Conservation (phyloP, 2,113 vertebrate species). For the Empidonax alnorum region DNA sequence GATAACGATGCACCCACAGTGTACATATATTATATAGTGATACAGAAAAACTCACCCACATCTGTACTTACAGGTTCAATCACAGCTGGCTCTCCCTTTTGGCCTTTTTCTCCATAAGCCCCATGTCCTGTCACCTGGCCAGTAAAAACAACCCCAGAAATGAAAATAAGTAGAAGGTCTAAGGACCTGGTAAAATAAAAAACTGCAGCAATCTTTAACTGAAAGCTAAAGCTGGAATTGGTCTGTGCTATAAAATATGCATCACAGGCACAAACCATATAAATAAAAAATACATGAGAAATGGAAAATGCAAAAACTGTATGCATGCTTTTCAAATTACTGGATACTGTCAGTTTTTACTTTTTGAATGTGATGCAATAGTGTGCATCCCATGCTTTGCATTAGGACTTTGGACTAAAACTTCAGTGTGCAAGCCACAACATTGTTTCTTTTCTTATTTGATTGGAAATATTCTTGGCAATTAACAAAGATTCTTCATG, state of each 20-base stretch:
- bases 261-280: not conserved
- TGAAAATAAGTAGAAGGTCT: not conserved
- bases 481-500: not conserved
- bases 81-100: slow-evolving; percentile 95
- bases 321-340: not conserved
- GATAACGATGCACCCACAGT: not conserved
- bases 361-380: not conserved
- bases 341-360: not conserved
- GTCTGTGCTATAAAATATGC: not conserved
- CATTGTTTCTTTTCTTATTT: not conserved
- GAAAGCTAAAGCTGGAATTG: slow-evolving; percentile 56
- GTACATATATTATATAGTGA: not conserved
- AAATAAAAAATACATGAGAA: not conserved
- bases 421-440: not conserved
- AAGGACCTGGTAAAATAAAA: not conserved
- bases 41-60: not conserved
- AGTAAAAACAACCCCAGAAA: slow-evolving; percentile 18
- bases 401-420: not conserved
- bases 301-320: not conserved
- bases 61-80: slow-evolving; percentile 91
- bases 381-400: not conserved
- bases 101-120: slow-evolving; percentile 89
- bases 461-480: not conserved
- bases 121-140: slow-evolving; percentile 83
- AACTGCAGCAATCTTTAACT: not conserved